Conservation (phyloP, 2,113 vertebrate species). For the Oxyura jamaicensis region DNA sequence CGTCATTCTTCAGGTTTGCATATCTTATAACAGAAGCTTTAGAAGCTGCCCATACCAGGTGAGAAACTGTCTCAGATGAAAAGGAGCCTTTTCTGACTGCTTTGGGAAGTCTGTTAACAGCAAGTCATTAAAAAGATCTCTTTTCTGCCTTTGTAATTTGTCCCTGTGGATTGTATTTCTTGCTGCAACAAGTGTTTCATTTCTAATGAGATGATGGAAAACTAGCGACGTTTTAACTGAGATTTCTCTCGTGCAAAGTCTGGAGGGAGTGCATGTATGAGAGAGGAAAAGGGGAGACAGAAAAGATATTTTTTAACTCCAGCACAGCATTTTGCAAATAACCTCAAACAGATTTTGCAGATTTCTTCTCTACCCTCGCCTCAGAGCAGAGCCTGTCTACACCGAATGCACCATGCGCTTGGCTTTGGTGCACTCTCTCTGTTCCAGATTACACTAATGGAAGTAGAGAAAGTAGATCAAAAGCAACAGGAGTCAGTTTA, state of each 20-base stretch:
- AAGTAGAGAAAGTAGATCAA: background rate
- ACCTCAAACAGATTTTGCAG: background rate
- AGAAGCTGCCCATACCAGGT: conserved; percentile 56
- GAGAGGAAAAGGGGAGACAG: background rate
- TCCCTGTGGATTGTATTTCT: conserved; percentile 68
- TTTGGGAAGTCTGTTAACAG: conserved; percentile 76
- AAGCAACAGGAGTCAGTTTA: background rate
- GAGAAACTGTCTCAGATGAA: conserved; percentile 70
- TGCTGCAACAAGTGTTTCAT: conserved; percentile 37
- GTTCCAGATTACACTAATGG: background rate
- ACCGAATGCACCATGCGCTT: background rate
- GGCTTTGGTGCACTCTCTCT: background rate
- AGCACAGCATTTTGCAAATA: background rate
- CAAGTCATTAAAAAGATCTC: conserved; percentile 74
- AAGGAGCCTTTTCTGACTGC: conserved; percentile 61
- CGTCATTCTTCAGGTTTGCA: conserved; percentile 51
- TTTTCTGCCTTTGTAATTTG: conserved; percentile 75
- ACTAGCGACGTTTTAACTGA: conserved; percentile 12
- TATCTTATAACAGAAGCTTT: conserved; percentile 66
- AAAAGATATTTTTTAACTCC: background rate
- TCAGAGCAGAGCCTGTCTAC: background rate
- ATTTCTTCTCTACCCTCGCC: background rate
- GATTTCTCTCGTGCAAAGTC: background rate
- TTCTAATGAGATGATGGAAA: conserved; percentile 53
- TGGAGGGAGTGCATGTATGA: background rate